A percentile compares a stretch with the other conserved stretches of the same genome.
Evolutionary conservation across 1,140 invertebrate genomes (phyloP).

Genomic region (Cydia pomonella): DNA sequence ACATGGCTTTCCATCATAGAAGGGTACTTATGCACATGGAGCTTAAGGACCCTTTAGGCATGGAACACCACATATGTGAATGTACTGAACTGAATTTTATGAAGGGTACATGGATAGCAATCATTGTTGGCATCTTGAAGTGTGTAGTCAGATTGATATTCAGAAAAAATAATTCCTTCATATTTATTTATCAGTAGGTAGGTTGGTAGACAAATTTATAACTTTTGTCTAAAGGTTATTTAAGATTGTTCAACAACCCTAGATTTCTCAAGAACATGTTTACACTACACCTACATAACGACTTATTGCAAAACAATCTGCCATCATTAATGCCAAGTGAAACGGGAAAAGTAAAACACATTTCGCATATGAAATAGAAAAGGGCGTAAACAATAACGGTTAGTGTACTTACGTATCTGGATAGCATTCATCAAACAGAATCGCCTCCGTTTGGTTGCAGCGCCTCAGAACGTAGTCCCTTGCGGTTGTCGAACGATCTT

Average conservation of each 20-base stretch:
- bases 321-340: background rate
- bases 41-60: no score
- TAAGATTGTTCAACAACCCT: slow-evolving; percentile 37
- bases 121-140: background rate
- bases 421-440: slow-evolving; percentile 84
- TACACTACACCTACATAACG: slow-evolving; percentile 48
- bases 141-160: background rate
- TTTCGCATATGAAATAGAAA: slow-evolving; percentile 10
- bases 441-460: slow-evolving; percentile 83
- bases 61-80: no score
- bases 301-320: slow-evolving; percentile 1
- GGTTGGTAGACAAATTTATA: background rate
- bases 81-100: background rate
- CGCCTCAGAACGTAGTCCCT: slow-evolving; percentile 83
- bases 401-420: slow-evolving; percentile 80
- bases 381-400: slow-evolving; percentile 2
- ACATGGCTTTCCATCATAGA: no score
- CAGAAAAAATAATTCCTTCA: background rate
- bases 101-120: background rate
- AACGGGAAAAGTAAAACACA: slow-evolving; percentile 34
- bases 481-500: slow-evolving; percentile 64
- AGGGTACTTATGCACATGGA: no score
- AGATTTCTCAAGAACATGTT: slow-evolving; percentile 44
- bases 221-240: background rate
- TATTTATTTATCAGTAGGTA: background rate